Evolutionary conservation across 2,797 vertebrate species (phyloP).

Genomic region (Gephyroberyx darwinii): DNA sequence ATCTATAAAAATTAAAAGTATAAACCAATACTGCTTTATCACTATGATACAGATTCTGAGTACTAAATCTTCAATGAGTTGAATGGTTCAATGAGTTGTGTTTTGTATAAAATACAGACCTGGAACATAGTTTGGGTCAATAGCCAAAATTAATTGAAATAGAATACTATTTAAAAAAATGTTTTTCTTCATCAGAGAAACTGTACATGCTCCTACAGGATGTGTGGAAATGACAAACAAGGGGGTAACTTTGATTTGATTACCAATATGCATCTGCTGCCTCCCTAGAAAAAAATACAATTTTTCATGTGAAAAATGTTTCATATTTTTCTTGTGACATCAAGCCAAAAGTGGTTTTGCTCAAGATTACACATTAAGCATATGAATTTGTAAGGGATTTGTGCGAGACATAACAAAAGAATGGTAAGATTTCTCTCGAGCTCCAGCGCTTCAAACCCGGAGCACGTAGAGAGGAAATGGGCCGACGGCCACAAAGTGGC

Average conservation of each 20-base stretch:
- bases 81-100: no score
- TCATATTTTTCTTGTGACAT: conserved; percentile 26
- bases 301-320: no score
- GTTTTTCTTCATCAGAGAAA: neutral
- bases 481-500: conserved; percentile 69
- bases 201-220: neutral
- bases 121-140: no score
- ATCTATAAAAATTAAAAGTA: neutral
- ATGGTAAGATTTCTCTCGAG: conserved; percentile 39
- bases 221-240: neutral
- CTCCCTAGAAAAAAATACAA: no score
- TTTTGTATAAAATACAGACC: no score
- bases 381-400: conserved; percentile 27
- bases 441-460: conserved; percentile 26
- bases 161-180: no score
- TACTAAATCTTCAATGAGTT: no score
- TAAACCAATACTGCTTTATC: no score
- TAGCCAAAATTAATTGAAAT: no score
- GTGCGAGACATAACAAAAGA: conserved; percentile 45
- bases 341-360: conserved; percentile 22
- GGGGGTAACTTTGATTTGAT: neutral
- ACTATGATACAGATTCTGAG: no score
- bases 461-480: conserved; percentile 77
- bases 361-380: neutral
- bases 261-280: no score